Evolutionary conservation across 2,113 vertebrate species (phyloP), one percentile per base, ranked within the genome.

Genomic region (Tragelaphus buxtoni): DNA sequence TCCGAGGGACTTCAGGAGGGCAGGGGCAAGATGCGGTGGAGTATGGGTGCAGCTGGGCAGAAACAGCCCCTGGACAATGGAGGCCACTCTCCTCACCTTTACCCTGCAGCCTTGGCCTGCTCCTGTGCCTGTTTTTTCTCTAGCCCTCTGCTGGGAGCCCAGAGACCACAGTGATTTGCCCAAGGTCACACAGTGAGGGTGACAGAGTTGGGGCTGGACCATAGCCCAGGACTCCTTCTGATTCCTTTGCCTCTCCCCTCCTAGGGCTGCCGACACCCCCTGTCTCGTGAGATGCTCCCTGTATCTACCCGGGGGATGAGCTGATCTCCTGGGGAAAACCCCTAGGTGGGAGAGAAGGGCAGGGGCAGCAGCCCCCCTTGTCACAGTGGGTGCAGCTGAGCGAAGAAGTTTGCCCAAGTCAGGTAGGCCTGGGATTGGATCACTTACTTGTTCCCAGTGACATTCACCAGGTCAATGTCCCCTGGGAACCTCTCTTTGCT

Each of bases 151-250:
- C 35, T 30, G 30, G 56, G 80, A 87, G 47, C 45, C 55, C 93
- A 85, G 96, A 85, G 93, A 69, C 76, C 65, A 65, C 58, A 14
- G 9, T 14, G 79, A 22, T 26, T 47, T 77, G 45, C 76, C 65
- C 42, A 42, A 82, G 42, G 42, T 63, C 88, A 60, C 92, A 32
- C 90, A 88, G 90, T 8, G 3, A 26, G 4, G 39, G 45, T 7
- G 56, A 60, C 42, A 69, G 86, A 74, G 49, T 28, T 53, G 56
- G 26, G 39, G 24, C 58, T 22, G 28, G 35, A 49, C 55, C 51
- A 30, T 53, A 69, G 53, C 47, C 72, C 26, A 1, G 55, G 22
- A 49, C 72, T 22, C 20, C 42, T 35, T 49, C 51, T 47, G 60
- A 24, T 47, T 32, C 42, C 49, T 47, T 42, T 69, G 51, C 20